Base-by-base conservation (phyloP, 1,140 invertebrate genomes). In the Ceratosolen solmsi region DNA sequence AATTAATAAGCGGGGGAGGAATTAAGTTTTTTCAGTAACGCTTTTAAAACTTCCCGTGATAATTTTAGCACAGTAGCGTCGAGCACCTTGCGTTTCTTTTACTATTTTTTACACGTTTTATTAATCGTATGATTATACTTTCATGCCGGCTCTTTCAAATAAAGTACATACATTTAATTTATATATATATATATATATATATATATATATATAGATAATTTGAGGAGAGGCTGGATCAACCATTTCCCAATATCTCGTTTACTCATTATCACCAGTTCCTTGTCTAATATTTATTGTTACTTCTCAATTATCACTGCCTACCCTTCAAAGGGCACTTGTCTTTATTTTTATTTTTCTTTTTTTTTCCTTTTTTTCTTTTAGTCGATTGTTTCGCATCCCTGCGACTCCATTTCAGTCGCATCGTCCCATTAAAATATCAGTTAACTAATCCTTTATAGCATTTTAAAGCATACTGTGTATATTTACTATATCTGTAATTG, bases 361-460 rank as follows among this genome's bases (percentile, higher is more conserved):
- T n/a, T n/a, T n/a, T n/a, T n/a, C n/a, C n/a, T n/a, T n/a, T 20
- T 49, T 51, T 72, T 49, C 27, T 49, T 46, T 46, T 15, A 30
- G 38, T 38, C 36, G 20, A 68, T n/a, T 49, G 5, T 72, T 49
- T 72, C 25, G 4, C 63, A 36, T 49, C 41, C 38, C 84, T 84
- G 82, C 80, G 82, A 84, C 72, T 84, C 56, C 77, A 84, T 85
- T 83, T 83, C 83, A 83, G 82, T 85, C 73, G 83, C 85, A 83
- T 86, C 17, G 41, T 46, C 17, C 5, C 41, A 11, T 33, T 49
- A 30, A 49, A 25, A 25, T 51, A 49, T 87, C 86, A 85, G 86
- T 56, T 87, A 85, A 85, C 87, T 87, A 87, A 87, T 88, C 84
- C 84, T 89, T 87, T 85, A 85, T 89, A 89, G 87, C 84, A 65